Base-by-base conservation (phyloP, 64 coral and sea anemone genomes). In the Porites australiensis region DNA sequence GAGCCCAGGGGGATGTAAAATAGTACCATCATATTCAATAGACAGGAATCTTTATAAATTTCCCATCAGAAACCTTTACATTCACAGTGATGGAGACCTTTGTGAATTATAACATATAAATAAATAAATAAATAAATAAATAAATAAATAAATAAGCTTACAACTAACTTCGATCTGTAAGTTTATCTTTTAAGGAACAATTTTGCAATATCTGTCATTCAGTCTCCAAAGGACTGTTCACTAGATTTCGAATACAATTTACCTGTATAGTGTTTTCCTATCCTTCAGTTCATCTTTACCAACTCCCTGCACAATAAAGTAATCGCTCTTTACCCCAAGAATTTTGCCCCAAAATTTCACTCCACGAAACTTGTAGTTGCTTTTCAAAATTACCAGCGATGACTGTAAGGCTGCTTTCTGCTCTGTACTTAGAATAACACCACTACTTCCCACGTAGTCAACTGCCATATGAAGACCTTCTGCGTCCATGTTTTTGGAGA, bases 351-450 rank as follows among this genome's bases (percentile, higher is more conserved):
- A 99, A 79, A 96, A 99, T 60, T 93, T 86, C 22, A 99, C 98
- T 86, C 86, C 60, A 68, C 76, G 47, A 89, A 99, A 99, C 79
- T 99, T 99, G 94, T 99, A 99, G 63, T 99, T 99, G 48, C 83
- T 96, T 77, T 86, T 96, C 88, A 94, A 60, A 85, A 99, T 99
- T 19, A 99, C 94, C 64, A 99, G 66, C 12, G 98, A 99, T 60
- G 98, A 99, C 84, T 99, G 98, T 43, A 99, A 92, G 79, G 98
- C 98, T 18, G 98, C 94, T 65, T 99, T 99, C 79, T 99, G 98
- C 61, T 99, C 98, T 71, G 98, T 96, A 76, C 98, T 99, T 12
- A 99, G 74, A 86, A 99, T 82, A 96, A 96, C 84, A 13, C 98
- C 98, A 80, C 98, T 99, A 13, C 98, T 99, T 81, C 98, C 98